Base-by-base conservation (phyloP, 1,140 invertebrate species). In the Zaprionus ornatus region DNA sequence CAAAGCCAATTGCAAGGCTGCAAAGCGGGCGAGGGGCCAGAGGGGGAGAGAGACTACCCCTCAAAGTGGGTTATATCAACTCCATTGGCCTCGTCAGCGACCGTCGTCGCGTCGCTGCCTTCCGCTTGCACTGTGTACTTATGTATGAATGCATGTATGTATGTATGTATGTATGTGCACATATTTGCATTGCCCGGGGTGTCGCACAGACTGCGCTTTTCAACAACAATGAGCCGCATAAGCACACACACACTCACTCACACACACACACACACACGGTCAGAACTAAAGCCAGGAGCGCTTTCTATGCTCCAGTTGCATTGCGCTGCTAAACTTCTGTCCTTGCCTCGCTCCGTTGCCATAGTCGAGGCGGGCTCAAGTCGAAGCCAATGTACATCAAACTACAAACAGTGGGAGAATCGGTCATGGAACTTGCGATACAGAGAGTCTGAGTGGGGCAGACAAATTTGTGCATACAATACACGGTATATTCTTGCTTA, bases 151-250 rank as follows among this genome's bases (percentile, higher is more conserved):
- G 68, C 76, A 70, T 77, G 76, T 73, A 77, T 83, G 73, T 77
- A 69, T 72, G 82, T 83, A 83, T 79, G 76, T 77, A 81, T 64
- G 67, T 74, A 74, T 70, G 81, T 72, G 81, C 81, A 84, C 80
- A 83, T 84, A 83, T 83, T 83, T 83, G 77, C 81, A 84, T 80
- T 71, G 76, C 71, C 80, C 50, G 45, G 80, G 76, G 76, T 72
- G 59, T 74, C 35, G 62, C 80, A 78, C 64, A 77, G 68, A 84
- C 66, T 83, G 80, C 80, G 77, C 80, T 83, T 83, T 83, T 83
- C 63, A 71, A 48, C 71, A 74, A 68, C 71, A 74, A 67, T 74
- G 63, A 67, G 76, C 62, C 42, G 32, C 63, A 73, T 35, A 54
- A 54, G 60, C 35, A 57, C 23, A 48, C 25, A 29, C 32, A 23